phyloP scores from a whole-genome alignment of 2,888 invertebrate genomes.

The Rutpela maculata region DNA sequence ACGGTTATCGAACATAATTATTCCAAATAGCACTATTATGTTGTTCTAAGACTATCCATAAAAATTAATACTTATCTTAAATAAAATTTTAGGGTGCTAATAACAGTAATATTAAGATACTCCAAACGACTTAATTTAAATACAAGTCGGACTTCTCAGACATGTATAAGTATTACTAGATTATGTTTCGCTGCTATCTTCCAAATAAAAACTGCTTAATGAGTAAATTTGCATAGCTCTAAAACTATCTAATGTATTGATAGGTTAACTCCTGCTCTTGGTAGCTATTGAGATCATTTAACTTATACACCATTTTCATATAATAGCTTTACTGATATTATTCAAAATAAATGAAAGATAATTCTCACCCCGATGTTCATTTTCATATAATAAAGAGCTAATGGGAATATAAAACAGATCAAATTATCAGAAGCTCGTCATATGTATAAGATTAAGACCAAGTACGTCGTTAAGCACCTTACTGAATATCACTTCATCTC shows the following conservation, averaged over 20 bases:
- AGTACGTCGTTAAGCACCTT: slow-evolving; percentile 32
- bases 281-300: slow-evolving; percentile 4
- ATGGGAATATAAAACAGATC: slow-evolving; percentile 43
- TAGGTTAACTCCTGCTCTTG: background rate
- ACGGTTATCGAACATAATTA: no score
- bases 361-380: slow-evolving; percentile 15
- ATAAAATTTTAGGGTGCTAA: background rate
- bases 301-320: background rate
- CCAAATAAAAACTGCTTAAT: background rate
- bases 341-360: slow-evolving; percentile 22
- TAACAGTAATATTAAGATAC: background rate
- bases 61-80: no score
- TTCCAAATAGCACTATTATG: no score
- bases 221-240: background rate
- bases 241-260: background rate
- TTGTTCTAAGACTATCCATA: no score
- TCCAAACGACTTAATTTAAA: background rate
- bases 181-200: background rate
- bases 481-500: slow-evolving; percentile 37
- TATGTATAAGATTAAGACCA: slow-evolving; percentile 35
- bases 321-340: slow-evolving; percentile 20
- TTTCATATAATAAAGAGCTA: slow-evolving; percentile 38
- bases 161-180: background rate
- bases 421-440: slow-evolving; percentile 40
- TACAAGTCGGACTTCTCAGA: background rate